phyloP scores from a whole-genome alignment of 2,888 invertebrate species.

The Lithophane leautieri region DNA sequence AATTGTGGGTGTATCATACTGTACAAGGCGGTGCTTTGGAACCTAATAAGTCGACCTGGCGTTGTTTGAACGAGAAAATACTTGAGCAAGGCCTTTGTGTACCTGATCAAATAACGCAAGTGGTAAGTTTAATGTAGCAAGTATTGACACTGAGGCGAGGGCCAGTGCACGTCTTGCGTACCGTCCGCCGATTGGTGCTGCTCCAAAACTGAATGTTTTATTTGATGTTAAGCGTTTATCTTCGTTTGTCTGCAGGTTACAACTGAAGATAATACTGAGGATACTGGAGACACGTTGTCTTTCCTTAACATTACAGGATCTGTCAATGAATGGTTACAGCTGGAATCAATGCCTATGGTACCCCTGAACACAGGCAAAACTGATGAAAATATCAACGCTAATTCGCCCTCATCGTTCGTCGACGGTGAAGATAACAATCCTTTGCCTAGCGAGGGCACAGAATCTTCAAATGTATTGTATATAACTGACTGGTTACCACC shows the following conservation, averaged over 20 bases:
- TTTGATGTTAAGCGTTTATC: background rate
- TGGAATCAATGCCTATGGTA: slow-evolving; percentile 80
- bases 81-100: slow-evolving; percentile 92
- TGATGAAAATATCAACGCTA: slow-evolving; percentile 60
- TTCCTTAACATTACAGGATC: slow-evolving; percentile 84
- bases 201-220: background rate
- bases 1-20: slow-evolving; percentile 92
- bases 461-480: slow-evolving; percentile 75
- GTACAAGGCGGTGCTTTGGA: slow-evolving; percentile 92
- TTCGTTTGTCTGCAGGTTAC: slow-evolving; percentile 39
- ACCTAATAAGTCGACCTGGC: slow-evolving; percentile 91
- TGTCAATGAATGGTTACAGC: slow-evolving; percentile 82
- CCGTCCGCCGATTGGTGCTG: background rate
- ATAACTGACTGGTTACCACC: slow-evolving; percentile 91
- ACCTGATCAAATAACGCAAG: slow-evolving; percentile 77
- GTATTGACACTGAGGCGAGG: background rate
- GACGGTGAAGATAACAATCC: slow-evolving; percentile 60
- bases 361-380: slow-evolving; percentile 61
- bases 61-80: slow-evolving; percentile 92
- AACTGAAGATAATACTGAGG: slow-evolving; percentile 57
- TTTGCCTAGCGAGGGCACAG: slow-evolving; percentile 27
- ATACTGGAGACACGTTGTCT: slow-evolving; percentile 74
- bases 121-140: slow-evolving; percentile 69
- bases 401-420: slow-evolving; percentile 61
- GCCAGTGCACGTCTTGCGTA: background rate